A percentile compares a stretch with the other conserved stretches of the same genome.
phyloP scores from a whole-genome alignment of 2,113 vertebrate genomes.

The Chitala chitala region DNA sequence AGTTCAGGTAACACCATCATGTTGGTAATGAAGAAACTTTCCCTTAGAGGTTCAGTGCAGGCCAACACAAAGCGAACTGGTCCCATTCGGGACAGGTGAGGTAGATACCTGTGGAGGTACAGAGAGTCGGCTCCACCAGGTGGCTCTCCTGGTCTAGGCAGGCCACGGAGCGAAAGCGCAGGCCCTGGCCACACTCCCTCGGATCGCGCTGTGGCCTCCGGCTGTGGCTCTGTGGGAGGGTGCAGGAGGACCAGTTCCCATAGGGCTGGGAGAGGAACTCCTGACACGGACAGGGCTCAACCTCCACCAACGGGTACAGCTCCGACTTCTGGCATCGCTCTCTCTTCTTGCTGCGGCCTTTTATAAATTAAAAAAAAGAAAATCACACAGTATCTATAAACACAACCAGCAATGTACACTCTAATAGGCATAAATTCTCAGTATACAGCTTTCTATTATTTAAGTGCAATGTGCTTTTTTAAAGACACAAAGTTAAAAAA shows the following conservation, averaged over 20 bases:
- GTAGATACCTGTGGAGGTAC: conserved; percentile 74
- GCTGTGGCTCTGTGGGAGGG: conserved; percentile 59
- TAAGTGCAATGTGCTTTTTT: no score
- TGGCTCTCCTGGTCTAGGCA: conserved; percentile 72
- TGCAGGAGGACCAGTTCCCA: conserved; percentile 91
- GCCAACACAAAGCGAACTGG: no score
- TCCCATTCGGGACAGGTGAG: neutral
- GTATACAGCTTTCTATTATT: no score
- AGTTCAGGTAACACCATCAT: neutral
- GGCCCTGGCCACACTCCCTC: conserved; percentile 76
- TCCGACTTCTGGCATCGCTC: conserved; percentile 76
- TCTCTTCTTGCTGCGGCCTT: conserved; percentile 90
- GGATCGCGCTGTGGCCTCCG: conserved; percentile 38
- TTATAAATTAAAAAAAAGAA: neutral
- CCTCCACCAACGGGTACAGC: conserved; percentile 75
- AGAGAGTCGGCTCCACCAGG: conserved; percentile 68
- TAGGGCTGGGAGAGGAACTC: conserved; percentile 68
- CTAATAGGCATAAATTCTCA: no score
- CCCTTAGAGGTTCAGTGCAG: neutral
- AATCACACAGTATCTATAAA: neutral
- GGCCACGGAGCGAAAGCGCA: conserved; percentile 70
- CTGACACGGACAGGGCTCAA: conserved; percentile 74
- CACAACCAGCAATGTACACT: no score
- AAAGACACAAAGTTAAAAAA: no score
- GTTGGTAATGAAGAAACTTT: neutral